Base-by-base conservation (phyloP, 2,113 vertebrate species). In the Osmerus eperlanus region DNA sequence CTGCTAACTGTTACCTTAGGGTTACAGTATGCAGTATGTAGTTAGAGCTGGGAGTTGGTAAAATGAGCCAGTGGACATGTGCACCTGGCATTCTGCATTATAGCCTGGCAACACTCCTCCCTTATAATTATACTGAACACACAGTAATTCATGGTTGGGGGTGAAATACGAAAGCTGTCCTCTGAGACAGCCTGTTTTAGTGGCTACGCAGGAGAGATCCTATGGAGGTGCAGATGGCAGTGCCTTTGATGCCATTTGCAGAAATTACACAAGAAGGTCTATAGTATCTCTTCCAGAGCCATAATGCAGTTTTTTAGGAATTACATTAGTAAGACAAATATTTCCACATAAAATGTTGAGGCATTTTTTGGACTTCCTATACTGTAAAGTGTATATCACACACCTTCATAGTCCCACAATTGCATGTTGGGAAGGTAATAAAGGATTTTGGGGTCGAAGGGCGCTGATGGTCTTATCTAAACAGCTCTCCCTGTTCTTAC, bases 111-210 rank as follows among this genome's bases (percentile, higher is more conserved):
- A 85, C 85, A 85, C 89, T 86, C 85, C 87, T 91, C 86, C 88
- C 85, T 90, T 88, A 87, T 90, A 90, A 91, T 90, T 90, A 91
- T 80, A 89, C 87, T 85, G 86, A 90, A 89, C 88, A 83, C 86
- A 85, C 86, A 85, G 87, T 89, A 89, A 90, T 90, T 89, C 88
- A 89, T 87, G 91, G 87, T 89, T 90, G 88, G 89, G 83, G 86
- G 87, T 89, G 86, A 87, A 88, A 90, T 87, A 86, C 83, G 87
- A 90, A 89, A 82, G 87, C 84, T 86, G 91, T 92, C 89, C 90
- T 89, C 84, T 76, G 87, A 90, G 89, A 91, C 86, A 86, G 87
- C 84, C 87, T 83, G 85, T 90, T 91, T 90, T 90, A 92, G 91
- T 92, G 89, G 91, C 75, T 91, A 88, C 85, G 83, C 88, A 89